These are phyloP conservation scores for Acanthosepion esculentum DNA, from an alignment of 2,888 invertebrate species.

Conservation along the genomic window DNA sequence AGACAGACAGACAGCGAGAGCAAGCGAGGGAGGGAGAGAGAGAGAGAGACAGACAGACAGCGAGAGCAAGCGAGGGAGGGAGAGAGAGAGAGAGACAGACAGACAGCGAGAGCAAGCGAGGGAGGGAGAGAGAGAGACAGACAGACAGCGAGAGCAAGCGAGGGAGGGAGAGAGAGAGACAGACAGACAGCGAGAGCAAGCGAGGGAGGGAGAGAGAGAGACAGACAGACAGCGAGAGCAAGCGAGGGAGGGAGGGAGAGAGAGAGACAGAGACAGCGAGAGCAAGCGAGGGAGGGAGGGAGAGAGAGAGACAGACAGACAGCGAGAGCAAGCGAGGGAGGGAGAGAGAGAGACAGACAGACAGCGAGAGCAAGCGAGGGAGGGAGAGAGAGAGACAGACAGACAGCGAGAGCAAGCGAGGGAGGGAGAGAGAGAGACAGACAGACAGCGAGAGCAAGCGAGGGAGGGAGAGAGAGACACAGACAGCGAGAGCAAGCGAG, in stretches of 20 bases:
- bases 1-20: background rate
- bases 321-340: too few relatives aligned
- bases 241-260: background rate
- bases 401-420: background rate
- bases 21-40: background rate
- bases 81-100: too few relatives aligned
- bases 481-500: fast-evolving
- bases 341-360: too few relatives aligned
- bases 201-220: background rate
- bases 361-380: background rate
- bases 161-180: background rate
- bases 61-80: fast-evolving
- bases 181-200: background rate
- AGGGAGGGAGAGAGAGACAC: background rate
- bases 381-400: background rate
- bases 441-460: background rate
- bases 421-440: background rate
- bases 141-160: background rate
- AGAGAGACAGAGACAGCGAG: background rate
- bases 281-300: background rate
- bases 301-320: too few relatives aligned
- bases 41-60: background rate
- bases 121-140: too few relatives aligned
- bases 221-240: background rate
- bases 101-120: too few relatives aligned